Evolutionary conservation across 2,888 invertebrate genomes (phyloP).

Genomic region (Amblyjoppa fuscipennis): DNA sequence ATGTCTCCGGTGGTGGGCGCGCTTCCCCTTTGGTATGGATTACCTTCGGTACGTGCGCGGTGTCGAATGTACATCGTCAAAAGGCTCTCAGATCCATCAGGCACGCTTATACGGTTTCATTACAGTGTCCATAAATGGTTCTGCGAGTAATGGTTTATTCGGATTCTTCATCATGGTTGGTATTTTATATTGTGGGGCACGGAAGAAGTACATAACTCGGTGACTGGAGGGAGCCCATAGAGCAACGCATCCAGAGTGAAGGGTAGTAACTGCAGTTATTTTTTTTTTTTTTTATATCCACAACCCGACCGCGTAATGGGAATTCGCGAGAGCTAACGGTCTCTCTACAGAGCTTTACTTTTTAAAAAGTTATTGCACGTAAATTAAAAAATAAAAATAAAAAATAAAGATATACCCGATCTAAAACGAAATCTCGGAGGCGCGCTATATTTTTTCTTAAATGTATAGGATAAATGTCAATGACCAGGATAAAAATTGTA

Average conservation of each 20-base stretch:
- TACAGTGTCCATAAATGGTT: conserved; percentile 52
- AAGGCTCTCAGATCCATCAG: conserved; percentile 50
- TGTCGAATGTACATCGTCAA: conserved; percentile 52
- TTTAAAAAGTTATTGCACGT: conserved; percentile 31
- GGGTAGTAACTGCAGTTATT: conserved; percentile 32
- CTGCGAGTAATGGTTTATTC: conserved; percentile 29
- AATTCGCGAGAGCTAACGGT: conserved; percentile 27
- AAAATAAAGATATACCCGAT: not conserved
- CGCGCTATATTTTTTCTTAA: not conserved
- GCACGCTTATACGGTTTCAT: conserved; percentile 49
- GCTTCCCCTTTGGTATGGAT: conserved; percentile 50
- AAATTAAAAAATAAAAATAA: not conserved
- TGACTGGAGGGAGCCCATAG: not conserved
- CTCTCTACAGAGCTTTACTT: conserved; percentile 3
- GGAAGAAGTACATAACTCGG: conserved; percentile 10
- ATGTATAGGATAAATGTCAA: not conserved
- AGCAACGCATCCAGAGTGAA: conserved; percentile 7
- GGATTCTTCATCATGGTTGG: conserved; percentile 10
- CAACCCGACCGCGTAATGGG: conserved; percentile 23
- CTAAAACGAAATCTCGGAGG: not conserved
- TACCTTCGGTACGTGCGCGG: conserved; percentile 29
- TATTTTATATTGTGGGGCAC: not conserved
- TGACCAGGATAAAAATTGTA: not conserved
- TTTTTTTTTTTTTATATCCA: conserved; percentile 5
- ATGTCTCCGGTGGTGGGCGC: conserved; percentile 40